Percentiles rank a stretch among this genome's conserved stretches.
Conservation (phyloP, 2,797 vertebrate species). For the Enteromius unitaeniatus region DNA sequence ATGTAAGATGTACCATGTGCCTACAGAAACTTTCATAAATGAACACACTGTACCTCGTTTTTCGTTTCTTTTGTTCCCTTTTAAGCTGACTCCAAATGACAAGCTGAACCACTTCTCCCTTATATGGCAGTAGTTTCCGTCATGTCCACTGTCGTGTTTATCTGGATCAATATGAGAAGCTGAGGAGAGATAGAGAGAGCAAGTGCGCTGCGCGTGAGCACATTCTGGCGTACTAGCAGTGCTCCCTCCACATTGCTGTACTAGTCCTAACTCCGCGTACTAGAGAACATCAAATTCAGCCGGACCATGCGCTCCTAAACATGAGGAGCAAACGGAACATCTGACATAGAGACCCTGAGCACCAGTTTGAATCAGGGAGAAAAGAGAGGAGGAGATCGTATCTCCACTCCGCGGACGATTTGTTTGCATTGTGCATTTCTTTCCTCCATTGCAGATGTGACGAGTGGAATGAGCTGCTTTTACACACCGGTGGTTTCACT, state of each 20-base stretch:
- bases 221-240: slow-evolving; percentile 4
- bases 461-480: slow-evolving; percentile 75
- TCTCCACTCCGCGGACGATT: slow-evolving; percentile 32
- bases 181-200: slow-evolving; percentile 23
- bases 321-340: slow-evolving; percentile 28
- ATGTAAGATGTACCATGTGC: background rate
- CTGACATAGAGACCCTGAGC: background rate
- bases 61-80: background rate
- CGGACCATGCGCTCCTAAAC: slow-evolving; percentile 1
- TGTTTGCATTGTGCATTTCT: slow-evolving; percentile 43
- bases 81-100: background rate
- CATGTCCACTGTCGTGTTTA: background rate
- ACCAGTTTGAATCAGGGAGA: slow-evolving; percentile 22
- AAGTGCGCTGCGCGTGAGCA: slow-evolving; percentile 2
- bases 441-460: slow-evolving; percentile 33
- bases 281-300: background rate
- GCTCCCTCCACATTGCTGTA: slow-evolving; percentile 21
- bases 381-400: background rate
- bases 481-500: slow-evolving; percentile 73
- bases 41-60: background rate
- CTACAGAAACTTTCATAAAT: background rate
- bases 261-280: slow-evolving; percentile 1
- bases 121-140: slow-evolving; percentile 16
- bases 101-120: background rate
- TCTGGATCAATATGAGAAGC: background rate